Percentiles rank a stretch among this genome's conserved stretches.
These are phyloP conservation scores for Andrena cerasifolii DNA, from an alignment of 1,140 invertebrate species.

Conservation along the genomic window DNA sequence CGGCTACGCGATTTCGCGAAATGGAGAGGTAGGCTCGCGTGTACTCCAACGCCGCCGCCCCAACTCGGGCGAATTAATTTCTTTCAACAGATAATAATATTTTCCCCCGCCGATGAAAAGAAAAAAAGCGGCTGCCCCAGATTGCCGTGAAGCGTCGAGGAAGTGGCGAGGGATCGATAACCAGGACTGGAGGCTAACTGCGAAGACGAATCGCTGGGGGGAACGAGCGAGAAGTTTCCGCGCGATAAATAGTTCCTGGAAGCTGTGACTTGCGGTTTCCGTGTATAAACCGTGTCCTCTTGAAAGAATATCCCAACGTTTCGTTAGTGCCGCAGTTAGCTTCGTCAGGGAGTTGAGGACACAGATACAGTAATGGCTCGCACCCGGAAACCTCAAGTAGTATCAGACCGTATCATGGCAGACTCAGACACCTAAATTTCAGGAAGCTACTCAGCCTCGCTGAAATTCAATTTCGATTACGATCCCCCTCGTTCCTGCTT, in stretches of 20 bases:
- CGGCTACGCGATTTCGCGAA: too few species aligned
- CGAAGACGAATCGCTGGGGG: background rate
- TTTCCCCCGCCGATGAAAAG: background rate
- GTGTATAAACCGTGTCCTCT: too few species aligned
- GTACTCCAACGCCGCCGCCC: background rate
- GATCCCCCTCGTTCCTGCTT: too few species aligned
- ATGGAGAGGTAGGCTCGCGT: background rate
- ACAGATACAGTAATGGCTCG: background rate
- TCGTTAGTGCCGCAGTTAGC: too few species aligned
- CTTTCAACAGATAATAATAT: background rate
- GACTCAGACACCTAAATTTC: too few species aligned
- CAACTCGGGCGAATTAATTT: background rate
- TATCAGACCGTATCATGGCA: too few species aligned
- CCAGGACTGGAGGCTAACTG: background rate
- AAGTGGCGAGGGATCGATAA: slow-evolving; percentile 4
- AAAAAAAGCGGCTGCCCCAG: background rate
- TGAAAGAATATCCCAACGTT: too few species aligned
- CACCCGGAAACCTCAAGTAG: too few species aligned
- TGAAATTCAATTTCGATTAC: too few species aligned
- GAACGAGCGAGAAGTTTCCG: background rate
- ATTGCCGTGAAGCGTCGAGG: background rate
- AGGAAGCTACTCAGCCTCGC: too few species aligned
- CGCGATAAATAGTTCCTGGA: background rate
- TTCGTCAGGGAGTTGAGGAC: background rate
- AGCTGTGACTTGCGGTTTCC: background rate